phyloP scores from a whole-genome alignment of 2,113 vertebrate species.

The Daubentonia madagascariensis region DNA sequence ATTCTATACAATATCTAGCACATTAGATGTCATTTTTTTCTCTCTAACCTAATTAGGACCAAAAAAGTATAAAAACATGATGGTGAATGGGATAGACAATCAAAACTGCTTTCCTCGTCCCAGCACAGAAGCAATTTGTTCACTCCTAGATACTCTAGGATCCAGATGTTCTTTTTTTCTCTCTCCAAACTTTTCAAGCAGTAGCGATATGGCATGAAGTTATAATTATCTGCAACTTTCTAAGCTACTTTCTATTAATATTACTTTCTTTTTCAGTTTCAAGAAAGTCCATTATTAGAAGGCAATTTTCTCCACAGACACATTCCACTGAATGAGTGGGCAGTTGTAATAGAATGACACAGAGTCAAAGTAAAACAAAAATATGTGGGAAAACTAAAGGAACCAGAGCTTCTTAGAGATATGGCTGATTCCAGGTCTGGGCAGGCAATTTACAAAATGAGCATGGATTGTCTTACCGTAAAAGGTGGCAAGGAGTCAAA shows the following conservation, averaged over 20 bases:
- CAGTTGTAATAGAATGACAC: not conserved
- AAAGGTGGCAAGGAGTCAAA: constrained; percentile 15
- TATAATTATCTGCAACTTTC: not conserved
- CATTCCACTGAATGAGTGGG: not conserved
- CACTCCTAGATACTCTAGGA: not conserved
- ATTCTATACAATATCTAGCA: not conserved
- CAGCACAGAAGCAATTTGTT: not conserved
- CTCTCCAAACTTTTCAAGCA: not conserved
- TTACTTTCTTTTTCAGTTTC: not conserved
- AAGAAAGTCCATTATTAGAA: not conserved
- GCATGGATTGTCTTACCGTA: not conserved
- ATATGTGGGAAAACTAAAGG: not conserved
- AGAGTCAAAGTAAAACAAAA: constrained; percentile 7
- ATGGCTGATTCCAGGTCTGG: not conserved
- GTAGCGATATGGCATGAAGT: not conserved
- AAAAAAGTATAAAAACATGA: not conserved
- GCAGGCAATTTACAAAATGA: not conserved
- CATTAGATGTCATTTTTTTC: not conserved
- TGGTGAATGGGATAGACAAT: not conserved
- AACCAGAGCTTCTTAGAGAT: not conserved
- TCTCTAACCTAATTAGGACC: not conserved
- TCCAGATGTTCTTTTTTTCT: not conserved
- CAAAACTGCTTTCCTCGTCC: not conserved
- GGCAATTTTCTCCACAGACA: not conserved
- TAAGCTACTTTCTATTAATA: not conserved